Conservation (phyloP, 2,888 invertebrate genomes). For the Dascillus cervinus region DNA sequence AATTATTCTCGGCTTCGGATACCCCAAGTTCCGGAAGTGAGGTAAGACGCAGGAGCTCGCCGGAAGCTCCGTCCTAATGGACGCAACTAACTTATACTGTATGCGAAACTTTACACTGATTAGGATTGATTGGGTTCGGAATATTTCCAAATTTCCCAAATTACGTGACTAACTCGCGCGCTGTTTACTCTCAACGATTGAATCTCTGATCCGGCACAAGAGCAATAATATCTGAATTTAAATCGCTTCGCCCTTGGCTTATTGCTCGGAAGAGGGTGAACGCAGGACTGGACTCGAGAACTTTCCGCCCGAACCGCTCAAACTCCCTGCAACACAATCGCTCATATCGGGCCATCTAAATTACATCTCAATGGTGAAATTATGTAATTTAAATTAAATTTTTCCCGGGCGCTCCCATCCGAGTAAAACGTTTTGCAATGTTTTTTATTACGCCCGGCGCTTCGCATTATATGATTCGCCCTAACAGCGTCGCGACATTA, state of each 20-base stretch:
- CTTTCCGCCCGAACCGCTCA: too few species aligned
- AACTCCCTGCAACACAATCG: too few species aligned
- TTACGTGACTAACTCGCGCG: conserved; percentile 10
- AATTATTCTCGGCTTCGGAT: conserved; percentile 41
- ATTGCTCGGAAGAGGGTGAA: conserved; percentile 6
- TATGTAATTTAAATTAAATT: too few species aligned
- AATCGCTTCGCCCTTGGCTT: conserved; percentile 31
- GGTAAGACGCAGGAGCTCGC: conserved; percentile 41
- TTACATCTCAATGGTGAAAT: too few species aligned
- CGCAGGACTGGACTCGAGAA: conserved; percentile 4
- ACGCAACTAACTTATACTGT: conserved; percentile 37
- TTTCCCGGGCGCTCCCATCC: too few species aligned
- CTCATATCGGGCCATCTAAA: too few species aligned
- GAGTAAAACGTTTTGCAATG: too few species aligned
- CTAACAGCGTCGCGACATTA: conserved; percentile 22
- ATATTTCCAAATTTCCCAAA: conserved; percentile 21
- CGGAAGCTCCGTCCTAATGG: too few species aligned
- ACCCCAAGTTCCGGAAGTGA: conserved; percentile 41
- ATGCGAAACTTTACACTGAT: conserved; percentile 33
- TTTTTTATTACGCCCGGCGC: too few species aligned
- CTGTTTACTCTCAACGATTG: conserved; percentile 14
- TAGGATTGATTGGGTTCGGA: conserved; percentile 40
- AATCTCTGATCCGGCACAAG: conserved; percentile 39
- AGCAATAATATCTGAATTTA: conserved; percentile 42
- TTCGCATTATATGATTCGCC: conserved; percentile 17